Conservation (phyloP, 2,888 invertebrate genomes). For the Spatulosminthurus flaviceps region DNA sequence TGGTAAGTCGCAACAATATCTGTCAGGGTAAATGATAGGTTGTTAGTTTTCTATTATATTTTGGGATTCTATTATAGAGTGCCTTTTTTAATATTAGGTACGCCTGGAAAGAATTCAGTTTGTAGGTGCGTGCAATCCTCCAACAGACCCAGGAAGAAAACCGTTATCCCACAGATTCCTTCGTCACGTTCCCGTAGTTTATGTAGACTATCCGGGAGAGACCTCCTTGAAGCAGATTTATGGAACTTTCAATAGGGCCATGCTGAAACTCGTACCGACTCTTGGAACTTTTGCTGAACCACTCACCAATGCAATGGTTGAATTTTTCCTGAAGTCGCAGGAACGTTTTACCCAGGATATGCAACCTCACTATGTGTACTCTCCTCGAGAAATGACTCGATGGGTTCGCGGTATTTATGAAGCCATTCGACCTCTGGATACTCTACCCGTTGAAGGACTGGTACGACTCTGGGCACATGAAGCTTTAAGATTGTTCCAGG, state of each 20-base stretch:
- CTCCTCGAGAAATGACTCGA: conserved; percentile 97
- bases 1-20: conserved; percentile 74
- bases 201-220: conserved; percentile 99
- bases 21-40: no score
- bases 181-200: conserved; percentile 97
- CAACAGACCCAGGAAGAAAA: conserved; percentile 98
- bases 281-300: conserved; percentile 94
- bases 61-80: background rate
- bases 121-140: conserved; percentile 99
- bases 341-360: conserved; percentile 99
- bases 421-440: conserved; percentile 94
- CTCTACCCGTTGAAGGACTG: conserved; percentile 88
- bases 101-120: conserved; percentile 97
- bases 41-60: no score
- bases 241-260: conserved; percentile 97
- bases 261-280: conserved; percentile 92
- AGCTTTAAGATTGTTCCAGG: conserved; percentile 96
- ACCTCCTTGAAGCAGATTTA: conserved; percentile 97
- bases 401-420: conserved; percentile 99
- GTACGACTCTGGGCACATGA: conserved; percentile 99
- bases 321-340: conserved; percentile 95
- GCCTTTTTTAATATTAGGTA: conserved; percentile 67
- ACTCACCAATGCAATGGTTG: conserved; percentile 98
- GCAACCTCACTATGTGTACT: conserved; percentile 99
- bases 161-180: conserved; percentile 89